Evolutionary conservation across 2,797 vertebrate species (phyloP).

Genomic region (Anas acuta): DNA sequence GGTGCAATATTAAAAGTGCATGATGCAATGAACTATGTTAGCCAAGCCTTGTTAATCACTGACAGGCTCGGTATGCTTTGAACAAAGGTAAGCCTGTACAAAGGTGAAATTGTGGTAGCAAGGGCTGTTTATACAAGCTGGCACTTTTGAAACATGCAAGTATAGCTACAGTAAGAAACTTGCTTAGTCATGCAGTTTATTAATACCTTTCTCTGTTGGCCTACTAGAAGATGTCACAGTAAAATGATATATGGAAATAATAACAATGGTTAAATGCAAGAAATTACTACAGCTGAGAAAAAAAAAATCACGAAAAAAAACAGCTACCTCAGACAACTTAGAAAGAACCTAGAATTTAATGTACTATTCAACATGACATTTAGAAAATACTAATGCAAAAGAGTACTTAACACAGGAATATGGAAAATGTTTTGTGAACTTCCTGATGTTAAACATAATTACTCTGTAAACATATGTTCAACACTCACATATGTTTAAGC

Average conservation of each 20-base stretch:
- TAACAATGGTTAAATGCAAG: not conserved
- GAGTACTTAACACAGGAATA: not conserved
- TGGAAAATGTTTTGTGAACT: not conserved
- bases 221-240: not conserved
- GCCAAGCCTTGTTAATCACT: constrained; percentile 22
- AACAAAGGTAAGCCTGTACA: constrained; percentile 35
- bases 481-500: not conserved
- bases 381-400: constrained; percentile 22
- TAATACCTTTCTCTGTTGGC: not conserved
- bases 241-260: not conserved
- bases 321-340: not conserved
- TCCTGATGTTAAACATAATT: not conserved
- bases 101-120: not conserved
- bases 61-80: not conserved
- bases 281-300: not conserved
- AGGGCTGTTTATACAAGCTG: not conserved
- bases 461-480: not conserved
- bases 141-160: not conserved
- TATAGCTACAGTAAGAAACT: not conserved
- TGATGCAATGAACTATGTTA: not conserved
- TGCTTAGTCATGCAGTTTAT: not conserved
- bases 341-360: not conserved
- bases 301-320: not conserved
- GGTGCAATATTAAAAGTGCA: not conserved
- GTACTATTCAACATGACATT: not conserved